Percentiles rank a stretch among this genome's conserved stretches.
These are phyloP conservation scores for Caretta caretta DNA, from an alignment of 2,113 vertebrate genomes.

Conservation along the genomic window DNA sequence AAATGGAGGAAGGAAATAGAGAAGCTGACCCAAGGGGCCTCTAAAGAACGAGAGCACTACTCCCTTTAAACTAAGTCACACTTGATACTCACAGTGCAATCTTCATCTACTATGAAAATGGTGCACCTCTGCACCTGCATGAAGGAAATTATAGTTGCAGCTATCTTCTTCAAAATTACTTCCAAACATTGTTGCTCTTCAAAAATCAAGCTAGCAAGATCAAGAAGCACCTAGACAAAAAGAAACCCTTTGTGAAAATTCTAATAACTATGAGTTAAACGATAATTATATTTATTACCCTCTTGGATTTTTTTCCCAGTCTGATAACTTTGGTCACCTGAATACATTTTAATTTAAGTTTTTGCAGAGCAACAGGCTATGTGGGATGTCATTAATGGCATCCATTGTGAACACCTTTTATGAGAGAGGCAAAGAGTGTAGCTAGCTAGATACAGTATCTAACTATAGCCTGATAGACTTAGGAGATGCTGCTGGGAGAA, in stretches of 20 bases:
- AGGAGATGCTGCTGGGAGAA: not conserved
- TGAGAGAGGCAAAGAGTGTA: not conserved
- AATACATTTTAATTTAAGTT: not conserved
- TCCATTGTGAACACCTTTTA: not conserved
- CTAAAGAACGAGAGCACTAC: not conserved
- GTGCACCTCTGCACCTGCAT: constrained; percentile 97
- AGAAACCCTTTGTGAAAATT: not conserved
- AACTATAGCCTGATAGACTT: not conserved
- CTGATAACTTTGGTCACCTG: not conserved
- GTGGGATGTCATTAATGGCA: not conserved
- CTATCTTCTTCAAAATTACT: constrained; percentile 94
- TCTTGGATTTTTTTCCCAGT: not conserved
- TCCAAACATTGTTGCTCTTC: constrained; percentile 97
- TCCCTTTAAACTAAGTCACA: not conserved
- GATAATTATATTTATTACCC: not conserved
- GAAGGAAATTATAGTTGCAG: constrained; percentile 96
- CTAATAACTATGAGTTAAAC: not conserved
- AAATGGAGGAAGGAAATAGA: not conserved
- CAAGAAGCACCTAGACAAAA: constrained; percentile 89
- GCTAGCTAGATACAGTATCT: not conserved
- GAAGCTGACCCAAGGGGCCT: too few relatives aligned
- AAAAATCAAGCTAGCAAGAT: constrained; percentile 96
- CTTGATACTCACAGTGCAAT: constrained; percentile 86
- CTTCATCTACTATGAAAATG: constrained; percentile 93
- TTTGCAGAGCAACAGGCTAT: not conserved